A percentile compares a stretch with the other conserved stretches of the same genome.
Conservation (phyloP, 1,140 invertebrate species). For the Zaprionus inermis region DNA sequence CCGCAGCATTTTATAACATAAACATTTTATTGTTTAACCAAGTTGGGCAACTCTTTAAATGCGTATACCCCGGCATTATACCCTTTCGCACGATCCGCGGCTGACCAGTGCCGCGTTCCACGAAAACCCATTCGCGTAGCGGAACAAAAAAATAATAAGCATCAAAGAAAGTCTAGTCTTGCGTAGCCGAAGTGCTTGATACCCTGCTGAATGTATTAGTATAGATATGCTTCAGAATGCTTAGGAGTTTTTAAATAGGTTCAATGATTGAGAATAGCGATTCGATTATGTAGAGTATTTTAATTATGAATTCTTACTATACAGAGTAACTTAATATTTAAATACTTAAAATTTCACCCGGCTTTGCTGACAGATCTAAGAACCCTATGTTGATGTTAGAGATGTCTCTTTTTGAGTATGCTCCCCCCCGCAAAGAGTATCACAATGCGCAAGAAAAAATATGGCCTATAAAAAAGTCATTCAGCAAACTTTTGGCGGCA, state of each 20-base stretch:
- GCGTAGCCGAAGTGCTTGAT: neutral
- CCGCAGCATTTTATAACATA: constrained; percentile 14
- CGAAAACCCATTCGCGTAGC: constrained; percentile 9
- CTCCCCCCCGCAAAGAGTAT: neutral
- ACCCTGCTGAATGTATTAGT: neutral
- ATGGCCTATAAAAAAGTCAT: constrained; percentile 46
- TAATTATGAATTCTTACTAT: no score
- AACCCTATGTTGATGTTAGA: no score
- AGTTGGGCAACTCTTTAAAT: constrained; percentile 14
- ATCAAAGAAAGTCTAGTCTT: neutral
- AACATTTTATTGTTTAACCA: constrained; percentile 15
- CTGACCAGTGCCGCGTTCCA: constrained; percentile 12
- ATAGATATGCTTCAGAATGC: no score
- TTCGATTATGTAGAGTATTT: no score
- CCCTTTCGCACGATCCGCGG: constrained; percentile 6
- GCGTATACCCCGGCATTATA: neutral
- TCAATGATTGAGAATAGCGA: no score
- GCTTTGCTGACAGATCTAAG: no score
- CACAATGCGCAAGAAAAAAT: constrained; percentile 19
- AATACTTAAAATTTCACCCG: no score
- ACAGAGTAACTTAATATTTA: no score
- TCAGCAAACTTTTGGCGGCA: constrained; percentile 32
- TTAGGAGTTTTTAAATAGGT: no score
- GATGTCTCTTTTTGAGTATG: neutral
- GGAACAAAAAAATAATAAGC: neutral